phyloP scores from a whole-genome alignment of 2,113 vertebrate genomes.

The Aspidoscelis tigris region DNA sequence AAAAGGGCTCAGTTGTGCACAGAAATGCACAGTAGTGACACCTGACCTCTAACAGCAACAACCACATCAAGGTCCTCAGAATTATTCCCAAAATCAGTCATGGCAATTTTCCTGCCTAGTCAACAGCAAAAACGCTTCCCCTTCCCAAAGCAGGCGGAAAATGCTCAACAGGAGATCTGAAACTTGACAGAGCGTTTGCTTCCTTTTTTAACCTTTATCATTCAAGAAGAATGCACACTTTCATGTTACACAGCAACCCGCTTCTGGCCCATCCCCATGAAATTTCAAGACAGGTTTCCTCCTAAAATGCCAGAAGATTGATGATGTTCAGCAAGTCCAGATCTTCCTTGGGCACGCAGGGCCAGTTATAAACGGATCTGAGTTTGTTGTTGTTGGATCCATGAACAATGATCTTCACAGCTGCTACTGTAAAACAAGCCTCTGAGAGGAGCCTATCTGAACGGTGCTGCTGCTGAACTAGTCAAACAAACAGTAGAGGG shows the following conservation, averaged over 20 bases:
- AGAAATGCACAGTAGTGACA: not conserved
- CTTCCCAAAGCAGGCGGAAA: not conserved
- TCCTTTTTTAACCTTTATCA: too few species aligned
- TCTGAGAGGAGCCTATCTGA: not conserved
- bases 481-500: conserved; percentile 64
- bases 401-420: too few species aligned
- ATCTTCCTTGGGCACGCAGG: not conserved
- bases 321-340: too few species aligned
- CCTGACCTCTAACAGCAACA: too few species aligned
- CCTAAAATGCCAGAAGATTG: not conserved
- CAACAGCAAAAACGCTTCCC: fast-evolving
- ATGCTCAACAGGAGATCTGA: not conserved
- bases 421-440: not conserved
- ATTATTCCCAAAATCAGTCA: conserved; percentile 7
- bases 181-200: not conserved
- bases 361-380: not conserved
- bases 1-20: not conserved
- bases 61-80: not conserved
- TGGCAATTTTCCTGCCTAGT: not conserved
- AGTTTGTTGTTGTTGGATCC: not conserved
- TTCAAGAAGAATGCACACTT: too few species aligned
- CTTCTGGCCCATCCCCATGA: not conserved
- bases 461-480: not conserved
- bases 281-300: not conserved
- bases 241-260: not conserved